Evolutionary conservation across 2,797 vertebrate species (phyloP), one percentile per base, ranked within the genome.

Genomic region (Falco naumanni): DNA sequence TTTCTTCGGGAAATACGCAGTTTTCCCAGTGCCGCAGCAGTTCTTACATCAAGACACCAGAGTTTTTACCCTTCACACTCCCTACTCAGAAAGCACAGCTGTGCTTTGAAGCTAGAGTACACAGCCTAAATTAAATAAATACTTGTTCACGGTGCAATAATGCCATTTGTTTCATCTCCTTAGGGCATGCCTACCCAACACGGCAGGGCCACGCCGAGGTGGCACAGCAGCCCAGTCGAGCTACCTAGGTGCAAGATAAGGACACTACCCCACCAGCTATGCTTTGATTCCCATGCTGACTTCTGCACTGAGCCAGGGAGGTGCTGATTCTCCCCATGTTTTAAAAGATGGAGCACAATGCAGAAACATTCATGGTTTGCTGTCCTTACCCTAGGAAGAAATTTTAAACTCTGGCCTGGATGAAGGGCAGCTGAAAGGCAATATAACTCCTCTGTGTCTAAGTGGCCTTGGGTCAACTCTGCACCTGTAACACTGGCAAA

Each of bases 181-280:
- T n/a, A 61, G 51, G 28, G 16, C 12, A 37, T 14, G n/a, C 19
- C 16, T 45, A 68, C 33, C 33, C 51, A 75, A 34, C 20, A 5
- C 0, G 3, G 56, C 37, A 63, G 24, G 60, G 54, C 65, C 37
- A 16, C 17, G n/a, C 43, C 11, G 20, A 29, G 16, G 22, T 17
- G 78, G 18, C 56, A 80, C 0, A 0, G 53, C n/a, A 57, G 48
- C 17, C 22, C 51, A 43, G 17, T 24, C 0, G 11, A 60, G 56
- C 16, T 11, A 53, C n/a, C 9, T 12, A 51, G n/a, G 63, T 37
- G 29, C 7, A 37, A 63, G 31, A 18, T 28, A 85, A 79, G 66
- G 48, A 74, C 41, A 11, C 9, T 10, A 28, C 11, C 29, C 28
- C 33, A 47, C 19, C 0, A 1, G 10, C 19, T 1, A 2, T 39